Base-by-base conservation (phyloP, 2,113 vertebrate species). In the Hypocryptadius cinnamomeus region DNA sequence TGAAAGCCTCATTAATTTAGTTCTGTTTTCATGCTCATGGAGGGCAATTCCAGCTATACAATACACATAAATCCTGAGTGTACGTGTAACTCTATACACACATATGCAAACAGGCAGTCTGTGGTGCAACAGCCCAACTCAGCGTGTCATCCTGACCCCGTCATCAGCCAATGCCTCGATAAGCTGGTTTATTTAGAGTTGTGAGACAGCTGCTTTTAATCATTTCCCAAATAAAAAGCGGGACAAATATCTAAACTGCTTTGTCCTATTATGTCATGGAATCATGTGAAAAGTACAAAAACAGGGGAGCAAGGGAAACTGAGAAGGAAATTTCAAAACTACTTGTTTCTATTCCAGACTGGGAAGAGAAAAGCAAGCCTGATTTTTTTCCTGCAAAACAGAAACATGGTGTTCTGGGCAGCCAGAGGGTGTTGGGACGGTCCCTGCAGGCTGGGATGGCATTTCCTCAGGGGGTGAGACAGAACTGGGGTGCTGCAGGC, bases 281-380 rank as follows among this genome's bases (percentile, higher is more conserved):
- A 95, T 96, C 96, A 96, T 95, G 93, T 94, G 96, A 90, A 93
- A 93, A 96, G 93, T 54, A 94, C 40, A 95, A 96, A 96, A 96
- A 95, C 93, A 96, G 95, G 35, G 35, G 69, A 96, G 69, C 85
- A 96, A 94, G 93, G 90, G 60, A 96, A 96, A 93, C 83, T 45
- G 79, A 96, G 95, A 95, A 96, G 96, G 93, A 94, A 92, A 94
- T 96, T 95, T 96, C 96, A 96, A 86, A 96, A 96, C 90, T 68
- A 88, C 84, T 96, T 96, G 96, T 92, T 93, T 76, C 68, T 89
- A 93, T 96, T 96, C 93, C 95, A 95, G 83, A 40, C 48, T n/a
- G 64, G 20, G 79, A 91, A 90, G 51, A 87, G 72, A 94, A 96
- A 95, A 93, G 83, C 79, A 90, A 86, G 91, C 56, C 56, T 71